Evolutionary conservation across 2,113 vertebrate genomes (phyloP).

Genomic region (Vulpes ferrilata): DNA sequence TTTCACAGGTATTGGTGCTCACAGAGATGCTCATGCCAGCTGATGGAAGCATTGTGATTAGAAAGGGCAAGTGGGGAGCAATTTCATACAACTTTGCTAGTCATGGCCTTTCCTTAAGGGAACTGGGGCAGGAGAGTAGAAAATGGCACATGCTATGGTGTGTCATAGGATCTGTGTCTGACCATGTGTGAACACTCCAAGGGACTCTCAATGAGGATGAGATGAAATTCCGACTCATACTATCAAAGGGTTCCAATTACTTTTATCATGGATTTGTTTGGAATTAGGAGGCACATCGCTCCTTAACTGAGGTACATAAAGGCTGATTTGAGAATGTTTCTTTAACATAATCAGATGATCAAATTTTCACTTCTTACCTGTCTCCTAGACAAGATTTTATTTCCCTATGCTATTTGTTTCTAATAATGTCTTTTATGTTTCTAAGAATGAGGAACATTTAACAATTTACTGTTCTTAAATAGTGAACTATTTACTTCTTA

Average conservation of each 20-base stretch:
- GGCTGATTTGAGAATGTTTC: constrained; percentile 26
- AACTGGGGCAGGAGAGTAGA: background rate
- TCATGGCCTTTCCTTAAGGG: background rate
- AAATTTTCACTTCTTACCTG: constrained; percentile 21
- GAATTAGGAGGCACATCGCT: background rate
- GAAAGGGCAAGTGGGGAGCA: background rate
- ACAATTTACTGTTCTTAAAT: background rate
- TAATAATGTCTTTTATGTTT: background rate
- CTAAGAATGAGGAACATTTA: background rate
- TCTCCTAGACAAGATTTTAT: background rate
- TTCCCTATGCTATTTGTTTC: background rate
- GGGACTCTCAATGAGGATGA: background rate
- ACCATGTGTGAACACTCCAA: background rate
- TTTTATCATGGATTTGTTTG: background rate
- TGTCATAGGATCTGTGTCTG: background rate
- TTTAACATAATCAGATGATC: background rate
- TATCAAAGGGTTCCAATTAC: background rate
- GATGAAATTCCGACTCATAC: background rate
- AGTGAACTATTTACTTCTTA: background rate
- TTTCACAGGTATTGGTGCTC: background rate
- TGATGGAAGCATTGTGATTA: background rate
- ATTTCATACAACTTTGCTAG: background rate
- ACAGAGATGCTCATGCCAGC: background rate
- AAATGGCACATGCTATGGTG: background rate
- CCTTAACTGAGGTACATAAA: background rate